phyloP scores from a whole-genome alignment of 2,113 vertebrate genomes.

The Pipra filicauda region DNA sequence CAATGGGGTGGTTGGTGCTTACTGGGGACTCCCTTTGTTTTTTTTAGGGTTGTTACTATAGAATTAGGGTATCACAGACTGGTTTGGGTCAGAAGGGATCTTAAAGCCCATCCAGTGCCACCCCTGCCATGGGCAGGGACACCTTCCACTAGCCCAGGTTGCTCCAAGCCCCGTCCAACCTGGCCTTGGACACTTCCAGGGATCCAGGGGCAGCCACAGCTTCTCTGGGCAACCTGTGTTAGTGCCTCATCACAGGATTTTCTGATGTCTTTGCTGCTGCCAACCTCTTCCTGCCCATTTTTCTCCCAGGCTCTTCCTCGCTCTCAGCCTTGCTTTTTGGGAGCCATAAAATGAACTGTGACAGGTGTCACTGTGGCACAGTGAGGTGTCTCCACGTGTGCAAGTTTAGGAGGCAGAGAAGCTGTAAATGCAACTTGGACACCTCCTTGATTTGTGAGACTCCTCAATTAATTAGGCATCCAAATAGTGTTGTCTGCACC shows the following conservation, averaged over 20 bases:
- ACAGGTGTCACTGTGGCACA: no score
- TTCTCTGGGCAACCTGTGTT: background rate
- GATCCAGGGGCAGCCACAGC: background rate
- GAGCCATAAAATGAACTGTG: no score
- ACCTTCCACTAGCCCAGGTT: background rate
- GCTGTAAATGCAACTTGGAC: background rate
- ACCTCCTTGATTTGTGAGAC: background rate
- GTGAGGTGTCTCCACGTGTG: background rate
- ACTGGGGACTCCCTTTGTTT: fast-evolving
- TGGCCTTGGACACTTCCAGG: background rate
- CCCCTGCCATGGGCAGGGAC: background rate
- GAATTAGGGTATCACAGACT: background rate
- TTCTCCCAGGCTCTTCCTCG: background rate
- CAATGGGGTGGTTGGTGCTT: fast-evolving
- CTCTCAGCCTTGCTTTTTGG: background rate
- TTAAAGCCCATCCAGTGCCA: background rate
- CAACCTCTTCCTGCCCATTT: background rate
- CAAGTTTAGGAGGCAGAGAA: background rate
- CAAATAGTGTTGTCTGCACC: background rate
- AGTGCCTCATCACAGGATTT: background rate
- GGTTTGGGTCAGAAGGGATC: background rate
- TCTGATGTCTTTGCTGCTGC: background rate
- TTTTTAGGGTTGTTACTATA: background rate
- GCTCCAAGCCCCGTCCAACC: background rate
- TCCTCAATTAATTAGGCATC: background rate